Evolutionary conservation across 2,113 vertebrate species (phyloP).

Genomic region (Passer domesticus): DNA sequence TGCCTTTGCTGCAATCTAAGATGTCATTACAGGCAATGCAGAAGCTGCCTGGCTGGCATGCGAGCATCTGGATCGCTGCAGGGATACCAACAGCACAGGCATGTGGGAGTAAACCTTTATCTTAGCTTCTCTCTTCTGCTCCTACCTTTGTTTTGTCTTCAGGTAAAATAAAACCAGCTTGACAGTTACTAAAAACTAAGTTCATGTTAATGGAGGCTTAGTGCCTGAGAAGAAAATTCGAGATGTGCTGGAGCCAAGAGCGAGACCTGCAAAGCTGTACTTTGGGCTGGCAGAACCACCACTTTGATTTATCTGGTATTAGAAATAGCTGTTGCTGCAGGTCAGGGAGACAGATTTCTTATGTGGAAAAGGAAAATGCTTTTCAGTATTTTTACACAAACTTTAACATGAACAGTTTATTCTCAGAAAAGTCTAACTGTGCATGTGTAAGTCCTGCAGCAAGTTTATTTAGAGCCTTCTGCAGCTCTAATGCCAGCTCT

Average conservation of each 20-base stretch:
- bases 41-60: background rate
- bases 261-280: background rate
- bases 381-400: background rate
- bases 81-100: background rate
- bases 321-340: background rate
- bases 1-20: conserved; percentile 25
- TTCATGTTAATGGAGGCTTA: background rate
- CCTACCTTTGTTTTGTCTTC: background rate
- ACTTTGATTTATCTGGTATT: background rate
- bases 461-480: background rate
- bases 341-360: background rate
- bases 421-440: background rate
- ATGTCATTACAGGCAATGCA: background rate
- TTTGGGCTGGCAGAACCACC: background rate
- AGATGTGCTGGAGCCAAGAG: background rate
- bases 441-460: background rate
- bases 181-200: background rate
- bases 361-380: background rate
- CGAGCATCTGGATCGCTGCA: background rate
- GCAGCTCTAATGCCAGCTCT: background rate
- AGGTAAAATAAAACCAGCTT: background rate
- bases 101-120: background rate
- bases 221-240: background rate
- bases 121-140: background rate
- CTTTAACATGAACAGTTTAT: background rate